These are phyloP conservation scores for Cheilosia vernalis DNA, from an alignment of 2,888 invertebrate species.

Conservation along the genomic window DNA sequence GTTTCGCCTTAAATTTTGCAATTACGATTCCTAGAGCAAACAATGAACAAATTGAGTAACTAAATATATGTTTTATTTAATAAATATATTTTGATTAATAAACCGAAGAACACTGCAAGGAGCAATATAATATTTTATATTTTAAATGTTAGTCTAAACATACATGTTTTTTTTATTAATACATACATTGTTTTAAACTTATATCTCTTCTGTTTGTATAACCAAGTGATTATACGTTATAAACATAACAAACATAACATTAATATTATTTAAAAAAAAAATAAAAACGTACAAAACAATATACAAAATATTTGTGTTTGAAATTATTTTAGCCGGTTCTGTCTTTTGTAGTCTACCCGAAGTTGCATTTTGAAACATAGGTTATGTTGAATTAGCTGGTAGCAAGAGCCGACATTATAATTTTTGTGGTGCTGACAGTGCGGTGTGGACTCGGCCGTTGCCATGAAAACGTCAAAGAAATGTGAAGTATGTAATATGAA, in stretches of 20 bases:
- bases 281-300: slow-evolving; percentile 39
- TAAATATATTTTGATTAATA: slow-evolving; percentile 18
- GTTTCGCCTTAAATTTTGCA: not conserved
- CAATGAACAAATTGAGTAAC: not conserved
- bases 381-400: too few relatives aligned
- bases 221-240: slow-evolving; percentile 55
- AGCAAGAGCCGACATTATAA: too few relatives aligned
- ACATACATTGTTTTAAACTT: slow-evolving; percentile 21
- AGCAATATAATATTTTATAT: slow-evolving; percentile 20
- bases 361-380: too few relatives aligned
- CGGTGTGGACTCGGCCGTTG: too few relatives aligned
- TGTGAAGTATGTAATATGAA: too few relatives aligned
- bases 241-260: slow-evolving; percentile 20
- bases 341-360: too few relatives aligned
- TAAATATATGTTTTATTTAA: slow-evolving; percentile 3
- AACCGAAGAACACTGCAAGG: not conserved
- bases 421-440: too few relatives aligned
- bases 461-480: too few relatives aligned
- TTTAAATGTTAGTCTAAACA: slow-evolving; percentile 30
- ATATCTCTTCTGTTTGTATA: slow-evolving; percentile 41
- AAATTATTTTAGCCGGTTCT: too few relatives aligned
- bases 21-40: not conserved
- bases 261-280: slow-evolving; percentile 9
- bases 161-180: slow-evolving; percentile 24
- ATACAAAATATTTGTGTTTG: too few relatives aligned